These are phyloP conservation scores for Trachelus stipa DNA, from an alignment of 2,888 invertebrate genomes.

Conservation along the genomic window DNA sequence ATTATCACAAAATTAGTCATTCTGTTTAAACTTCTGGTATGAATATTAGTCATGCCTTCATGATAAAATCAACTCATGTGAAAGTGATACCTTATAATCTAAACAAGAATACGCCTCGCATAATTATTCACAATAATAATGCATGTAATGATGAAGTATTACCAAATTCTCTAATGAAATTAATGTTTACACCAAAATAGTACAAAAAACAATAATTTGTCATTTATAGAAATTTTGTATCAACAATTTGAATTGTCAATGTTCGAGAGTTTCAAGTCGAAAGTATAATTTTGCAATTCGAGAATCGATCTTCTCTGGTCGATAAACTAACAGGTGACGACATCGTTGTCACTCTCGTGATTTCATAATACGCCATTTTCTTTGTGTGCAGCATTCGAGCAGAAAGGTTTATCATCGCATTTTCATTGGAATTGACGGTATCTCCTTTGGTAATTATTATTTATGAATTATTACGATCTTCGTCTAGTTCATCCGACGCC, in stretches of 20 bases:
- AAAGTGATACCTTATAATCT: too few species aligned
- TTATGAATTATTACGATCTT: background rate
- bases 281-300: background rate
- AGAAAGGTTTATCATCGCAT: conserved; percentile 39
- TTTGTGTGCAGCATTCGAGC: conserved; percentile 46
- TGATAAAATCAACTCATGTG: too few species aligned
- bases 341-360: conserved; percentile 53
- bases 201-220: background rate
- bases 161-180: background rate
- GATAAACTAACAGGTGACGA: conserved; percentile 52
- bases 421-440: conserved; percentile 42
- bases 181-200: background rate
- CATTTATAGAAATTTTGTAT: background rate
- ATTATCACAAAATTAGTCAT: too few species aligned
- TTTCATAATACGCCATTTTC: conserved; percentile 56
- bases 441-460: background rate
- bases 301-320: conserved; percentile 32
- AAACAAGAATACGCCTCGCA: too few species aligned
- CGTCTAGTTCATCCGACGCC: background rate
- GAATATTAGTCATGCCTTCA: too few species aligned
- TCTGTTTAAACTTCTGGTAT: too few species aligned
- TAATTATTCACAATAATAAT: background rate
- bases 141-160: background rate
- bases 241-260: too few species aligned
- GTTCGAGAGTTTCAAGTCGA: too few species aligned